These are phyloP conservation scores for Rotaria magnacalcarata DNA, from an alignment of 2,888 invertebrate genomes.

Conservation along the genomic window DNA sequence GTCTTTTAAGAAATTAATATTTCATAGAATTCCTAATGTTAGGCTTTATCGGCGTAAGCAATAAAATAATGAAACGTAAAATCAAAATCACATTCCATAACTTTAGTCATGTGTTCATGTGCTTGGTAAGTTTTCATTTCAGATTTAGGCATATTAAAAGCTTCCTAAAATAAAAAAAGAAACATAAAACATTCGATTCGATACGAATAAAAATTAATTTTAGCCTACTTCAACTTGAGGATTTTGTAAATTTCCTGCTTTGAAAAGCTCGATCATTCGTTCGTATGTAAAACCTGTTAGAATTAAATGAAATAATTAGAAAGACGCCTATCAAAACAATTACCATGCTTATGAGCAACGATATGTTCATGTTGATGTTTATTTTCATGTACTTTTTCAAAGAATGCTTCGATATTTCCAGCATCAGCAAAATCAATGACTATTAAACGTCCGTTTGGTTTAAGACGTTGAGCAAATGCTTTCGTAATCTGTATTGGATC, in stretches of 20 bases:
- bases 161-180: neutral
- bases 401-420: neutral
- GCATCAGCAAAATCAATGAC: neutral
- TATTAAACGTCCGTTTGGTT: neutral
- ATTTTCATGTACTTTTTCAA: neutral
- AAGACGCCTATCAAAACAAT: neutral
- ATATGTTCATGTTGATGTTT: neutral
- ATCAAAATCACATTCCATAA: neutral
- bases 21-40: neutral
- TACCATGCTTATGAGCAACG: neutral
- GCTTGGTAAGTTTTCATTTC: neutral
- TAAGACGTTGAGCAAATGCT: neutral
- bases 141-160: neutral
- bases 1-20: too few species aligned
- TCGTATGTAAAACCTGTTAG: neutral
- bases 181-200: neutral
- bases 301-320: neutral
- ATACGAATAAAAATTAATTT: too few species aligned
- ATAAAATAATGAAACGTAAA: neutral
- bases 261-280: neutral
- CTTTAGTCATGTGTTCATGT: neutral
- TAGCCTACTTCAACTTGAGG: neutral
- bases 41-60: neutral
- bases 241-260: neutral
- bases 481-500: neutral